Conservation (phyloP, 2,113 vertebrate genomes). For the Phylloscopus trochiloides region DNA sequence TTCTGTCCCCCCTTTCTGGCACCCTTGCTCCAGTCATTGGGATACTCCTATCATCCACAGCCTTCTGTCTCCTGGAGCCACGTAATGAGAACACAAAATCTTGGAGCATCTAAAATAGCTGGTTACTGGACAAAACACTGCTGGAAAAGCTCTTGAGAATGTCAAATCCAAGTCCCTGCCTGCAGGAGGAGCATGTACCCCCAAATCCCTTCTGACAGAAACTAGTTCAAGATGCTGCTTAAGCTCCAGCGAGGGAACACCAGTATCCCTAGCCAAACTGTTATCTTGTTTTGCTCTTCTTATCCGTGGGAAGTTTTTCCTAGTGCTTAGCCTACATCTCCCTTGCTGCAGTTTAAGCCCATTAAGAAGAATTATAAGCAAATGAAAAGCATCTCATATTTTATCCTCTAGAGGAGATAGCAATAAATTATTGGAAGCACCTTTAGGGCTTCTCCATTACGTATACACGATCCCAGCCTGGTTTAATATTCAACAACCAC, state of each 20-base stretch:
- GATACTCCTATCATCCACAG: not conserved
- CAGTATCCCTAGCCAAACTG: not conserved
- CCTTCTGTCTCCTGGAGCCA: not conserved
- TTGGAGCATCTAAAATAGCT: not conserved
- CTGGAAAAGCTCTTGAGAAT: not conserved
- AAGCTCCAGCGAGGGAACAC: not conserved
- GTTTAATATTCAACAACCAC: not conserved
- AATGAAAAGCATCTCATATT: not conserved
- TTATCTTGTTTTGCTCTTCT: not conserved
- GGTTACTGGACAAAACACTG: not conserved
- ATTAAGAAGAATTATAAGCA: slow-evolving; percentile 18
- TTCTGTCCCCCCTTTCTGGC: not conserved
- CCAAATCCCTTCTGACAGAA: not conserved
- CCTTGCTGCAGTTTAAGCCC: slow-evolving; percentile 6
- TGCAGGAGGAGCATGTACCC: not conserved
- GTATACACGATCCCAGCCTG: not conserved
- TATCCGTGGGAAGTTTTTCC: not conserved
- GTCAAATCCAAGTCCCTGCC: not conserved
- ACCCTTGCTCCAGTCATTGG: not conserved
- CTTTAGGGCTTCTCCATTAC: not conserved
- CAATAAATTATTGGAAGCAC: not conserved
- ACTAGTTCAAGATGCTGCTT: not conserved
- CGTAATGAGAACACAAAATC: not conserved
- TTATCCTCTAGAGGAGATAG: not conserved
- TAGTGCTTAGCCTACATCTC: not conserved